These are phyloP conservation scores for Lochmaea crataegi DNA, from an alignment of 2,888 invertebrate genomes.

Conservation along the genomic window DNA sequence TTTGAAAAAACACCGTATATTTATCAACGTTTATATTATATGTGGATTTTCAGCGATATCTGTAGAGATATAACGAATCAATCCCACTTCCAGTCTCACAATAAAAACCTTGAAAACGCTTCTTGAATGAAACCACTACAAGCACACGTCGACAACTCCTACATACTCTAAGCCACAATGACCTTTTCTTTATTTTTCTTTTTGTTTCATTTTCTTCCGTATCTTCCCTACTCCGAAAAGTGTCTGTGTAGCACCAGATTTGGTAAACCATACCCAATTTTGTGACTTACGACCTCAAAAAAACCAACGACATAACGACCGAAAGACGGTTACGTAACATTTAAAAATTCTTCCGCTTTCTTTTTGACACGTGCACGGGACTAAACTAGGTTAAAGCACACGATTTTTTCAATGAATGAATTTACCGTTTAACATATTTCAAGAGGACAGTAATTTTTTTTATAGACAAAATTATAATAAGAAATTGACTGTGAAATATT, in stretches of 20 bases:
- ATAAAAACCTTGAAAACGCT: slow-evolving; percentile 21
- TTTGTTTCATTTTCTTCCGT: background rate
- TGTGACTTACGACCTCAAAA: slow-evolving; percentile 51
- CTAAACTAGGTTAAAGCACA: background rate
- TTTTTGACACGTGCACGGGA: slow-evolving; percentile 32
- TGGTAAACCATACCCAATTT: slow-evolving; percentile 48
- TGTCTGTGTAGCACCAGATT: slow-evolving; percentile 8
- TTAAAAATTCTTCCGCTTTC: slow-evolving; percentile 50
- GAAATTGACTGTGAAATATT: no score
- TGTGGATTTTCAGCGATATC: no score
- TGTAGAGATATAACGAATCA: background rate
- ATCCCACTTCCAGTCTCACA: slow-evolving; percentile 18
- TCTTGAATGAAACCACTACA: slow-evolving; percentile 21
- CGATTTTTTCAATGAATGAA: background rate
- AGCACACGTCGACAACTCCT: slow-evolving; percentile 3
- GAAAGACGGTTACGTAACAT: slow-evolving; percentile 44
- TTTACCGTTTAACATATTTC: background rate
- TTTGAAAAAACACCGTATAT: no score
- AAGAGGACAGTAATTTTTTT: no score
- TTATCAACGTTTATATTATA: no score
- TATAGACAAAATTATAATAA: no score
- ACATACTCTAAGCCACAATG: slow-evolving; percentile 12
- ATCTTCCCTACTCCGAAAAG: background rate
- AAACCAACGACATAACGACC: slow-evolving; percentile 37
- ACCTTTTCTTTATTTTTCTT: slow-evolving; percentile 13